A percentile compares a stretch with the other conserved stretches of the same genome.
These are phyloP conservation scores for Montipora capricornis DNA, from an alignment of 64 coral and sea anemone species.

Conservation along the genomic window DNA sequence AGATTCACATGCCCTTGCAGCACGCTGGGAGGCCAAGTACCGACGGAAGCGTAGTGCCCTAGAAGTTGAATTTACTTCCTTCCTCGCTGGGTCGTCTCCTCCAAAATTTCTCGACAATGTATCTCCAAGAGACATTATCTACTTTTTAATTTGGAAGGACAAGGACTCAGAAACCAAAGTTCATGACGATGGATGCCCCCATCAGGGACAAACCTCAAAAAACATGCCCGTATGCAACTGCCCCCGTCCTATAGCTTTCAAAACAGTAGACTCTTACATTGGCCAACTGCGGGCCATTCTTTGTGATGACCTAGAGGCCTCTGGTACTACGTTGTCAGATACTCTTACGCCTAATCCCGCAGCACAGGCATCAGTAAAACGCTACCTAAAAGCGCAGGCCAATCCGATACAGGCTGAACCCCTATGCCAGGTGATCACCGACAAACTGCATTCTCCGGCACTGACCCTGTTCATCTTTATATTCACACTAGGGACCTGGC, in stretches of 20 bases:
- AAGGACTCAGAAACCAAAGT: not conserved
- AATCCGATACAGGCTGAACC: constrained; percentile 8
- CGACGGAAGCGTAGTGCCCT: not conserved
- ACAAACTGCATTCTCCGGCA: not conserved
- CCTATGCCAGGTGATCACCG: not conserved
- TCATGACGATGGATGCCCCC: not conserved
- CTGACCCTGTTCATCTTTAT: not conserved
- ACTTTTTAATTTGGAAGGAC: constrained; percentile 23
- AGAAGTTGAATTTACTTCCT: not conserved
- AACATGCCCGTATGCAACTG: not conserved
- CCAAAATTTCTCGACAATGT: not conserved
- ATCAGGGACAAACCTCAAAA: not conserved
- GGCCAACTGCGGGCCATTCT: constrained; percentile 30
- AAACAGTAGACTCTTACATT: constrained; percentile 26
- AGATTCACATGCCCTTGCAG: not conserved
- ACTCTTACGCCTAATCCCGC: not conserved
- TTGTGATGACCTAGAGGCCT: not conserved
- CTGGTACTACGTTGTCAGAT: not conserved
- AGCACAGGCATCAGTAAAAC: not conserved
- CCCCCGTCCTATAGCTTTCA: not conserved
- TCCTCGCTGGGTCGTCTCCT: not conserved
- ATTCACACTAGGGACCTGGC: not conserved
- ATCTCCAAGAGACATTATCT: not conserved
- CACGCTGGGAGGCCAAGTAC: not conserved
- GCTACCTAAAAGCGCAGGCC: constrained; percentile 22